phyloP scores from a whole-genome alignment of 2,888 invertebrate genomes.

The Neoascia interrupta region DNA sequence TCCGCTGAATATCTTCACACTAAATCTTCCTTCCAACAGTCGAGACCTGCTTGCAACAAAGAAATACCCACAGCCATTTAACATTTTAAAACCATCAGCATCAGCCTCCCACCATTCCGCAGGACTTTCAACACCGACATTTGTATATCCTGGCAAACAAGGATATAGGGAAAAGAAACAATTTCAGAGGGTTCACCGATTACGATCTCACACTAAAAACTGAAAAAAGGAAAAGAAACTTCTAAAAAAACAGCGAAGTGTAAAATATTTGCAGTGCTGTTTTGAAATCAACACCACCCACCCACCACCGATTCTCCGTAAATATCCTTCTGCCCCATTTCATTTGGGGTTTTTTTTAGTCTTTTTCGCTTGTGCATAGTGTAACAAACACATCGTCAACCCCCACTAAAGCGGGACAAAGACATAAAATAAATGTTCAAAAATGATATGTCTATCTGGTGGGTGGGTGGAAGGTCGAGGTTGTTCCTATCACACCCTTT shows the following conservation, averaged over 20 bases:
- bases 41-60: constrained; percentile 48
- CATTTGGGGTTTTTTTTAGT: constrained; percentile 46
- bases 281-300: constrained; percentile 39
- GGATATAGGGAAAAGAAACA: constrained; percentile 36
- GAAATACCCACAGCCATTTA: constrained; percentile 64
- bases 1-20: constrained; percentile 68
- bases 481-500: constrained; percentile 10
- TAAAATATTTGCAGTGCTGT: constrained; percentile 48
- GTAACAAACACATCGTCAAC: constrained; percentile 60
- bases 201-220: constrained; percentile 45
- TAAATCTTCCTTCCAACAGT: constrained; percentile 57
- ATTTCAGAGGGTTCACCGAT: constrained; percentile 60
- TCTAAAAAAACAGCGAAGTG: constrained; percentile 18
- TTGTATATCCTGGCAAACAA: background rate
- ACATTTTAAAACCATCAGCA: constrained; percentile 65
- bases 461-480: constrained; percentile 9
- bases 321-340: constrained; percentile 68
- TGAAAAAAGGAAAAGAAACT: constrained; percentile 30
- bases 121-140: background rate
- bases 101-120: constrained; percentile 1
- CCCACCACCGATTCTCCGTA: constrained; percentile 1
- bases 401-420: constrained; percentile 40
- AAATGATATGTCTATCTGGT: constrained; percentile 66
- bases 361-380: constrained; percentile 18
- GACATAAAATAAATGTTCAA: constrained; percentile 65